Evolutionary conservation across 1,140 invertebrate genomes (phyloP).

Genomic region (Cherax quadricarinatus): DNA sequence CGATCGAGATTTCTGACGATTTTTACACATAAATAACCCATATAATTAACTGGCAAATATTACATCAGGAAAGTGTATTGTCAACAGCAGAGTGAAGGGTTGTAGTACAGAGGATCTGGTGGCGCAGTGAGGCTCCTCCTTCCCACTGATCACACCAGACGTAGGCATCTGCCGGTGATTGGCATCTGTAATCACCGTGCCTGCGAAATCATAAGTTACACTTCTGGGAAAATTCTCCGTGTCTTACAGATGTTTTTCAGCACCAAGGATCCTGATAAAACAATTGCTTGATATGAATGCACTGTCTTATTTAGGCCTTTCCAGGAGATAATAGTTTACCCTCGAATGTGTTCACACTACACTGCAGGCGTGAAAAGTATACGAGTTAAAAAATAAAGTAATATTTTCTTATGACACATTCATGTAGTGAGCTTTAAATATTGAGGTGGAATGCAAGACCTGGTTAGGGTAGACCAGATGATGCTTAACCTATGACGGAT

Average conservation of each 20-base stretch:
- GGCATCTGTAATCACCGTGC: conserved; percentile 42
- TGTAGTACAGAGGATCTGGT: not conserved
- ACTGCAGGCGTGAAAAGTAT: no score
- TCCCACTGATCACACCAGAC: not conserved
- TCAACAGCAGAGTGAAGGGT: not conserved
- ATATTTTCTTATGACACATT: no score
- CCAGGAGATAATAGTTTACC: not conserved
- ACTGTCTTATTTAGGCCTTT: not conserved
- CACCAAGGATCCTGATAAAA: not conserved
- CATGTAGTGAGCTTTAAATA: no score
- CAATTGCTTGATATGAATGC: not conserved
- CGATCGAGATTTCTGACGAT: not conserved
- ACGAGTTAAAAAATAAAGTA: no score
- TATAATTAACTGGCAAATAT: not conserved
- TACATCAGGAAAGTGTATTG: not conserved
- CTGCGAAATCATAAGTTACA: conserved; percentile 33
- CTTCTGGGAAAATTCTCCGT: conserved; percentile 19
- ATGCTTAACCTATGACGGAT: no score
- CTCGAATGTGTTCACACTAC: not conserved
- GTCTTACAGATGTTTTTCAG: not conserved
- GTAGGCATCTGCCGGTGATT: conserved; percentile 25
- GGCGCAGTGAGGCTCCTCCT: not conserved
- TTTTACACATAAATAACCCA: not conserved
- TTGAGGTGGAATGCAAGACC: no score
- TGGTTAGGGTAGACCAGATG: no score